A percentile compares a stretch with the other conserved stretches of the same genome.
Evolutionary conservation across 2,113 vertebrate genomes (phyloP).

Genomic region (Megaleporinus macrocephalus): DNA sequence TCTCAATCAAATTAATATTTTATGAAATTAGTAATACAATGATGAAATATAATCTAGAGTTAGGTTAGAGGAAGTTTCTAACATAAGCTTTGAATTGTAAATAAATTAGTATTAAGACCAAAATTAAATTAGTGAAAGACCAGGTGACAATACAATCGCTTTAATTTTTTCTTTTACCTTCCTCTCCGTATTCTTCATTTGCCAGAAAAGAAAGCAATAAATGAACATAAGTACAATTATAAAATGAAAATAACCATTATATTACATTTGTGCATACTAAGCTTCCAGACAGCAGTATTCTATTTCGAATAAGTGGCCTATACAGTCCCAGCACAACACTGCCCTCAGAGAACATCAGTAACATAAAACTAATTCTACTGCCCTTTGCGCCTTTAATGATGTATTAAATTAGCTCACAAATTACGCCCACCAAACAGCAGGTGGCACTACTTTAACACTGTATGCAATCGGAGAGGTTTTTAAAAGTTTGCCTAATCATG

Average conservation of each 20-base stretch:
- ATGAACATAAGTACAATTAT: conserved; percentile 51
- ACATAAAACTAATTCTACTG: conserved; percentile 30
- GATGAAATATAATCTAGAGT: background rate
- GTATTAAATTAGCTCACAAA: conserved; percentile 9
- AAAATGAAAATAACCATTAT: background rate
- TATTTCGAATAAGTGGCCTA: conserved; percentile 17
- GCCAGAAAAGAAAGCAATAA: conserved; percentile 56
- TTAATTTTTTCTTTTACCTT: conserved; percentile 83
- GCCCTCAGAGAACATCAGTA: conserved; percentile 32
- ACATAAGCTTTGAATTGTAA: conserved; percentile 65
- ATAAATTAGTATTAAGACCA: conserved; percentile 71
- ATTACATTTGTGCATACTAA: conserved; percentile 15
- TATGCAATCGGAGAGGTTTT: background rate
- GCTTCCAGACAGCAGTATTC: conserved; percentile 20
- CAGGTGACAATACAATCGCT: conserved; percentile 45
- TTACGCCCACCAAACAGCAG: conserved; percentile 15
- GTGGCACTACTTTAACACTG: conserved; percentile 29
- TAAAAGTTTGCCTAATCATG: background rate
- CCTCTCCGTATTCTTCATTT: conserved; percentile 86
- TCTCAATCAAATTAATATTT: background rate
- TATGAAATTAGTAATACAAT: background rate
- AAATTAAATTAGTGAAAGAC: conserved; percentile 62
- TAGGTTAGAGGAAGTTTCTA: conserved; percentile 61
- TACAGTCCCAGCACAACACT: conserved; percentile 20
- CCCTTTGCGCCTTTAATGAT: conserved; percentile 16